Evolutionary conservation across 2,797 vertebrate species (phyloP), one percentile per base, ranked within the genome.

Genomic region (Naso thynnoides): DNA sequence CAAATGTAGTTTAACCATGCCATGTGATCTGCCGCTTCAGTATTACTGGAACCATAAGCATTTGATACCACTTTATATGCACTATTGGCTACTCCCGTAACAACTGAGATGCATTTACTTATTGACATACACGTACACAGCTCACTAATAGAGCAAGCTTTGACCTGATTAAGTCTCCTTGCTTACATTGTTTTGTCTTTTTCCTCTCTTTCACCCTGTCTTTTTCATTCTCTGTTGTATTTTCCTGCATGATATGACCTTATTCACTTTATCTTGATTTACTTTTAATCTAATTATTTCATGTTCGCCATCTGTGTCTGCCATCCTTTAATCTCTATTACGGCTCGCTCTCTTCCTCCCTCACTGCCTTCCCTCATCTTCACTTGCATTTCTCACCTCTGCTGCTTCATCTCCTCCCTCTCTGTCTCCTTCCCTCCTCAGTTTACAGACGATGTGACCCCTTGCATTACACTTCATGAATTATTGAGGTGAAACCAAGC

Each of bases 401-500:
- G 8, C 41, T 13, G 0, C 67, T 24, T 24, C 41, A 26, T 26
- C 39, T 23, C 24, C 31, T 45, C 21, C 48, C 49, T 62, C 16
- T 31, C 42, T 42, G 45, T 53, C 11, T 8, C 33, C 19, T 26
- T 59, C 27, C 23, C 64, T 63, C 42, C 36, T 73, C 55, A 39
- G 65, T 63, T 36, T 18, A n/a, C 62, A 55, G 77, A 81, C 15
- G 50, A 65, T 68, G 67, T 78, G 81, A 81, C 78, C 88, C 76
- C 78, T 86, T 86, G 29, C 70, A 85, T 89, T 91, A 81, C 86
- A 86, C 81, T 57, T 76, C 69, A 74, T 91, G 81, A 93, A 93
- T 92, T 90, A 92, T 93, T 91, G 74, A 93, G 82, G 77, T 84
- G 91, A 91, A 92, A 89, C 82, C 75, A n/a, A 24, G 78, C 79